These are phyloP conservation scores for Mormyrus iriodes DNA, from an alignment of 2,113 vertebrate genomes.

Conservation along the genomic window DNA sequence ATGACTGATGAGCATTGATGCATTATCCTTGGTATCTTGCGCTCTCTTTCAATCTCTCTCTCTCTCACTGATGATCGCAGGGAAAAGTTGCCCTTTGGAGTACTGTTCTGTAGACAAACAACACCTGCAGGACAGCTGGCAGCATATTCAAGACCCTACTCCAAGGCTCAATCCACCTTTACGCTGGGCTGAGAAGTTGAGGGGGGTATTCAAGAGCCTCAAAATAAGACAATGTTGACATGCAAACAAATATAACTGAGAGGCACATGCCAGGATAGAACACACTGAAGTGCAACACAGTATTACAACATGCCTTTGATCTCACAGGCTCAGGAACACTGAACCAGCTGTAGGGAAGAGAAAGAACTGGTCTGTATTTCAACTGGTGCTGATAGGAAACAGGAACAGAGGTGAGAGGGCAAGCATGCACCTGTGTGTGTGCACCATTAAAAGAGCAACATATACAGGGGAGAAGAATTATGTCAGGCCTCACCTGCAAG, in stretches of 20 bases:
- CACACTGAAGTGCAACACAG: background rate
- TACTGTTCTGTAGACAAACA: background rate
- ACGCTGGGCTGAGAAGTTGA: background rate
- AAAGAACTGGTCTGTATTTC: background rate
- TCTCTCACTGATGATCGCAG: background rate
- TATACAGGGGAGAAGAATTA: background rate
- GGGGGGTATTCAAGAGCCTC: background rate
- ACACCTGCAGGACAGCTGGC: conserved; percentile 35
- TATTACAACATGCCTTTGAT: background rate
- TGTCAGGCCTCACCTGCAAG: conserved; percentile 61
- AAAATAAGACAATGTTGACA: background rate
- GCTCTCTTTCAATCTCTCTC: background rate
- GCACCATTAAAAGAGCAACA: background rate
- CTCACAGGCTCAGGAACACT: background rate
- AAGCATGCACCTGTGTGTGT: background rate
- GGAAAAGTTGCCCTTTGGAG: background rate
- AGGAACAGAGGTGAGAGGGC: background rate
- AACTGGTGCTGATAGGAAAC: background rate
- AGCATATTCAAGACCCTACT: background rate
- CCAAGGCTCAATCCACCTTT: background rate
- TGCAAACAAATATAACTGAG: background rate
- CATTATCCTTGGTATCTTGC: background rate
- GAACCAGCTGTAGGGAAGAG: background rate
- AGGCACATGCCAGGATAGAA: background rate
- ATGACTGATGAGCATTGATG: background rate